Percentiles rank a stretch among this genome's conserved stretches.
These are phyloP conservation scores for Notolabrus celidotus DNA, from an alignment of 2,797 vertebrate species.

Conservation along the genomic window DNA sequence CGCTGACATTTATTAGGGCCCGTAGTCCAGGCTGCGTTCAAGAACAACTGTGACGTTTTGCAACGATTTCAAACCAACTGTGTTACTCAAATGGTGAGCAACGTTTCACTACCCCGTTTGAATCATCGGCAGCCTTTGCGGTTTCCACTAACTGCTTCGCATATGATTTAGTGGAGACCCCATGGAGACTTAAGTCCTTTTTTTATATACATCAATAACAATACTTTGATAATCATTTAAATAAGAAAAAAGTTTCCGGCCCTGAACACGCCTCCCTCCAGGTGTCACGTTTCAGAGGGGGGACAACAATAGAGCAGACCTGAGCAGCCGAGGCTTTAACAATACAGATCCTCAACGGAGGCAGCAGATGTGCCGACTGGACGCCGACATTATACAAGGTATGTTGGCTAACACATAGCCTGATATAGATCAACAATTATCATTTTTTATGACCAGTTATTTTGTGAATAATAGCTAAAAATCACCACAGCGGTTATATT, in stretches of 20 bases:
- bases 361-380: slow-evolving; percentile 12
- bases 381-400: not conserved
- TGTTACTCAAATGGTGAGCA: not conserved
- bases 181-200: fast-evolving
- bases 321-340: not conserved
- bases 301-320: slow-evolving; percentile 8
- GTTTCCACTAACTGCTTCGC: not conserved
- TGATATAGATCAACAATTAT: not conserved
- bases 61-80: not conserved
- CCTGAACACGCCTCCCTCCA: slow-evolving; percentile 27
- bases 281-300: slow-evolving; percentile 31
- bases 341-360: fast-evolving
- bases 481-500: not conserved
- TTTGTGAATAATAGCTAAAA: fast-evolving
- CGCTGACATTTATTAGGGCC: not conserved
- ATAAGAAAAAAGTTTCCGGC: too few relatives aligned
- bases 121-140: not conserved
- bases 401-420: not conserved
- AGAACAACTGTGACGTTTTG: not conserved
- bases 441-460: not conserved
- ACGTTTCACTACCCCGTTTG: not conserved
- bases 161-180: too few relatives aligned
- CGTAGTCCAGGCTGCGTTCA: slow-evolving; percentile 37
- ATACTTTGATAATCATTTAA: too few relatives aligned
- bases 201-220: not conserved